These are phyloP conservation scores for Xerus rutilus DNA, from an alignment of 2,797 vertebrate species.

Conservation along the genomic window DNA sequence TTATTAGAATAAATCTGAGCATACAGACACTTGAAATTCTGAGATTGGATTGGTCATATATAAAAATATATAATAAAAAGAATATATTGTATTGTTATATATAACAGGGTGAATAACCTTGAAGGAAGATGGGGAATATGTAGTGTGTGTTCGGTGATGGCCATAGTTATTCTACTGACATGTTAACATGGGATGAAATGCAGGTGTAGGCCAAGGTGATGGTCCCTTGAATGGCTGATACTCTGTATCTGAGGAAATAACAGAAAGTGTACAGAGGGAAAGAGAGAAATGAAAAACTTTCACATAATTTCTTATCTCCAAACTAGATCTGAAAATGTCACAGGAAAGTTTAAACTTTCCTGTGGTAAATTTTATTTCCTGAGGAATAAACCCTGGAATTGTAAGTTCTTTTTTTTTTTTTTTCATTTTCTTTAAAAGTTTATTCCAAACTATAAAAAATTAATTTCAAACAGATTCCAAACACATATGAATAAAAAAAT, in stretches of 20 bases:
- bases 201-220: fast-evolving
- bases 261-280: fast-evolving
- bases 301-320: background rate
- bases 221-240: background rate
- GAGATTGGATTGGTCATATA: background rate
- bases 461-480: slow-evolving; percentile 73
- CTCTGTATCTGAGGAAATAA: background rate
- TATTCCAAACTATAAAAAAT: slow-evolving; percentile 52
- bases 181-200: fast-evolving
- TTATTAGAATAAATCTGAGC: background rate
- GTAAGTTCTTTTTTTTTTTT: background rate
- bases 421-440: slow-evolving; percentile 62
- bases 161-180: background rate
- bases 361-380: too few relatives aligned
- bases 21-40: background rate
- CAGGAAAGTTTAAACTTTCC: too few relatives aligned
- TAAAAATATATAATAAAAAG: background rate
- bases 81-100: too few relatives aligned
- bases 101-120: background rate
- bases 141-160: fast-evolving
- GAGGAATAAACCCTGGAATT: background rate
- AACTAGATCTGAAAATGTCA: background rate
- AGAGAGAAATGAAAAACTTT: background rate
- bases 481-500: slow-evolving; percentile 66
- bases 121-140: background rate